Evolutionary conservation across 2,888 invertebrate species (phyloP).

Genomic region (Limnephilus marmoratus): DNA sequence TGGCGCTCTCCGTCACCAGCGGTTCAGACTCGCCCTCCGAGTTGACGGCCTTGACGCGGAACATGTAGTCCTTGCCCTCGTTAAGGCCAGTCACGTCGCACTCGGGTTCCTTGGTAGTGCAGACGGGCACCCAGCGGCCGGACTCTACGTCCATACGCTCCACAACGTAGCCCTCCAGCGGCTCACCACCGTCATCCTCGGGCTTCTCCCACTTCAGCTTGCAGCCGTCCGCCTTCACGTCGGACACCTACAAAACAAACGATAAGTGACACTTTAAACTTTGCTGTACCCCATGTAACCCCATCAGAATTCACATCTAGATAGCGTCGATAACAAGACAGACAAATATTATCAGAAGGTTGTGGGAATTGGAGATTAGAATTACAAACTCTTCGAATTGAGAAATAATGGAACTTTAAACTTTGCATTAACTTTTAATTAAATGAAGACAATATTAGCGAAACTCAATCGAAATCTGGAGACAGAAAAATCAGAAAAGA

Average conservation of each 20-base stretch:
- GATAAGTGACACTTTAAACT: too few relatives aligned
- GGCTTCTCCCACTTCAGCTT: conserved; percentile 97
- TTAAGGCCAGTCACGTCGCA: conserved; percentile 93
- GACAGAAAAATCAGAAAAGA: too few relatives aligned
- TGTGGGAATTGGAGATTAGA: too few relatives aligned
- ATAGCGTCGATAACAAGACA: too few relatives aligned
- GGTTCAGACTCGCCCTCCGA: conserved; percentile 98
- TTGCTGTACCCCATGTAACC: too few relatives aligned
- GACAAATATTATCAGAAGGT: too few relatives aligned
- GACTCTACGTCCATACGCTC: conserved; percentile 97
- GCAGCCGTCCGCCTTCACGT: conserved; percentile 94
- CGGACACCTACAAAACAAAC: conserved; percentile 76
- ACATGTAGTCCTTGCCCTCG: conserved; percentile 98
- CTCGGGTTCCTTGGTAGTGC: conserved; percentile 88
- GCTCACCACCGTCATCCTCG: conserved; percentile 97
- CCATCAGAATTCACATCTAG: too few relatives aligned
- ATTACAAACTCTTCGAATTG: too few relatives aligned
- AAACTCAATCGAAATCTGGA: too few relatives aligned
- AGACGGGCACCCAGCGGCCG: conserved; percentile 95
- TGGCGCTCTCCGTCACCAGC: conserved; percentile 92
- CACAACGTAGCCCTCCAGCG: conserved; percentile 94
- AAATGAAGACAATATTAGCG: too few relatives aligned
- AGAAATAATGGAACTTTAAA: too few relatives aligned
- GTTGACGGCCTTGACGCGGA: conserved; percentile 98
- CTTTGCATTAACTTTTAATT: too few relatives aligned